Evolutionary conservation across 1,140 invertebrate genomes (phyloP).

Genomic region (Gonatopus flavifemur): DNA sequence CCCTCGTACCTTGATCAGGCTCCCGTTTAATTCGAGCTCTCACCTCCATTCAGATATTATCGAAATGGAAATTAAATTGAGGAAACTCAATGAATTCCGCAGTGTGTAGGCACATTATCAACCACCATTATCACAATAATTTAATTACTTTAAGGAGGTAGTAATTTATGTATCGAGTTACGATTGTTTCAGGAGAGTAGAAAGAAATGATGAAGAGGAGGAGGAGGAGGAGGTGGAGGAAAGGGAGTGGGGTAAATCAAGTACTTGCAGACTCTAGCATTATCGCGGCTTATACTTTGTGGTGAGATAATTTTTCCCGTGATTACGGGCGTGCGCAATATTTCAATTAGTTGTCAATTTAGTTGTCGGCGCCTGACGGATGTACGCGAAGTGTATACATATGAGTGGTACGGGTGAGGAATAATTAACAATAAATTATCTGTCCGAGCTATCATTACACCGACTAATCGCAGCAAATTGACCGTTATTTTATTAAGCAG

Average conservation of each 20-base stretch:
- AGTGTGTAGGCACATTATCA: constrained; percentile 14
- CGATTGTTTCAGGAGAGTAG: constrained; percentile 4
- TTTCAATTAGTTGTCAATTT: constrained; percentile 55
- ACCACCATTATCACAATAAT: constrained; percentile 18
- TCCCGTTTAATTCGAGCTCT: too few species aligned
- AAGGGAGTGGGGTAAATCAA: constrained; percentile 14
- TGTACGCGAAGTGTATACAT: constrained; percentile 17
- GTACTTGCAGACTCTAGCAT: constrained; percentile 22
- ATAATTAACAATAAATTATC: constrained; percentile 56
- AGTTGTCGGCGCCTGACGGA: constrained; percentile 47
- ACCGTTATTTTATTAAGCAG: constrained; percentile 52
- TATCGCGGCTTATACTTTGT: constrained; percentile 2
- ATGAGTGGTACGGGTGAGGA: constrained; percentile 21
- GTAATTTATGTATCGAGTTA: constrained; percentile 16
- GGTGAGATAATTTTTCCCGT: constrained; percentile 33
- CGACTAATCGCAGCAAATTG: constrained; percentile 50
- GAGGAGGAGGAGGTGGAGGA: neutral
- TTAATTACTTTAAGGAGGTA: constrained; percentile 21
- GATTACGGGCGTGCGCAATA: constrained; percentile 41
- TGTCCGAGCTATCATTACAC: constrained; percentile 43
- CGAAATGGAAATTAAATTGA: too few species aligned
- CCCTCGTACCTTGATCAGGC: too few species aligned
- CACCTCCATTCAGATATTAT: too few species aligned
- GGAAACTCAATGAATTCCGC: too few species aligned
- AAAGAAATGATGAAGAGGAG: neutral